Evolutionary conservation across 1,140 invertebrate species (phyloP).

Genomic region (Apis florea): DNA sequence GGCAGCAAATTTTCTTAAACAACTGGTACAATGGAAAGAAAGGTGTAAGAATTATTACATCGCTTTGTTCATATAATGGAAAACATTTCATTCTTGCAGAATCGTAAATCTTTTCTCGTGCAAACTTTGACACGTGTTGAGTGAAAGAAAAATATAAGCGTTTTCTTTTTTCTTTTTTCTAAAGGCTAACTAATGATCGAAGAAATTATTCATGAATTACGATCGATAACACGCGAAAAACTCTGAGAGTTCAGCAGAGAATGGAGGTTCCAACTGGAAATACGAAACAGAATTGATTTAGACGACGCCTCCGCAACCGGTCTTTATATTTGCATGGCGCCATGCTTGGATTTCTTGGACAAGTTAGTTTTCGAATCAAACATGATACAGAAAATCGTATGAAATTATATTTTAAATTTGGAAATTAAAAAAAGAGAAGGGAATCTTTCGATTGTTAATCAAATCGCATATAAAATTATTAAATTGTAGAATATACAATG

Average conservation of each 20-base stretch:
- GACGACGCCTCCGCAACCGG: conserved; percentile 12
- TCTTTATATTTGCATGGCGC: conserved; percentile 32
- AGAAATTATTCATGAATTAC: not conserved
- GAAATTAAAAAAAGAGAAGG: too few species aligned
- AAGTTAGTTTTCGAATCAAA: too few species aligned
- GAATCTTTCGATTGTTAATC: too few species aligned
- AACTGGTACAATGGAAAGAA: conserved; percentile 76
- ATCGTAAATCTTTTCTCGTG: conserved; percentile 12
- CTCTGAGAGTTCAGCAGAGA: not conserved
- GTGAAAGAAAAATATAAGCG: not conserved
- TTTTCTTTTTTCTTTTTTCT: too few species aligned
- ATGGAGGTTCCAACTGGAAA: not conserved
- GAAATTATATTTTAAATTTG: too few species aligned
- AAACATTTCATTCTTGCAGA: not conserved
- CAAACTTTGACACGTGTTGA: conserved; percentile 2
- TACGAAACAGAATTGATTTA: conserved; percentile 32
- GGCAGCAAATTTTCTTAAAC: conserved; percentile 34
- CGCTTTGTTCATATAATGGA: conserved; percentile 47
- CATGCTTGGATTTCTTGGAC: conserved; percentile 12
- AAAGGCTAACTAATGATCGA: not conserved
- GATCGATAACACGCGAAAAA: not conserved
- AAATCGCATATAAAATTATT: too few species aligned
- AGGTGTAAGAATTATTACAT: conserved; percentile 61
- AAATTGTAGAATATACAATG: too few species aligned
- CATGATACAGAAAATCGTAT: too few species aligned